Percentiles rank a stretch among this genome's conserved stretches.
Conservation (phyloP, 2,113 vertebrate species). For the Paracanthobrama guichenoti region DNA sequence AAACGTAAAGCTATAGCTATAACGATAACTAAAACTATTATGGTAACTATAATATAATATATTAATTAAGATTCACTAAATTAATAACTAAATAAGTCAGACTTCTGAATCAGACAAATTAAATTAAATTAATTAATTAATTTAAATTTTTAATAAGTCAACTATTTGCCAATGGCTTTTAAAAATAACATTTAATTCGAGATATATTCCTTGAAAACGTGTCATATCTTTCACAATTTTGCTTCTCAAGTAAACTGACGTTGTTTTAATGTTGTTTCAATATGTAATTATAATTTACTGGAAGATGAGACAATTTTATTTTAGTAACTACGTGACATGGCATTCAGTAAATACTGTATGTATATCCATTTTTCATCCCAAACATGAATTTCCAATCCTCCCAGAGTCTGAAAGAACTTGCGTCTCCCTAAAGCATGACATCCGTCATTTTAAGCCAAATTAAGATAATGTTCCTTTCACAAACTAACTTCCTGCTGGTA, state of each 20-base stretch:
- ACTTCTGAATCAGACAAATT: no score
- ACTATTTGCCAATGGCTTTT: not conserved
- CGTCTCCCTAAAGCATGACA: not conserved
- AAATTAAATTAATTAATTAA: no score
- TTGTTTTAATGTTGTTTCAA: not conserved
- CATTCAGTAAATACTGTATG: not conserved
- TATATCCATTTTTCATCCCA: not conserved
- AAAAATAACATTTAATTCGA: not conserved
- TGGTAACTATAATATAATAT: not conserved
- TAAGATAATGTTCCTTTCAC: constrained; percentile 1
- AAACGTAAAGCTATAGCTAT: no score
- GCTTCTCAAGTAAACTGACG: not conserved
- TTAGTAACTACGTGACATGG: not conserved
- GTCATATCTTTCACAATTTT: not conserved
- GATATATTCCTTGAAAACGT: not conserved
- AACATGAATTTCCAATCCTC: not conserved
- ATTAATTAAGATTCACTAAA: not conserved
- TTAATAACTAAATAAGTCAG: not conserved
- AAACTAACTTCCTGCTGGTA: not conserved
- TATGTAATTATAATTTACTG: not conserved
- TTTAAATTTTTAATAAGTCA: not conserved
- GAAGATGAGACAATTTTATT: not conserved
- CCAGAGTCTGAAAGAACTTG: not conserved
- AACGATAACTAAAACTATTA: not conserved
- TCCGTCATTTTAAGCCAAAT: not conserved